These are phyloP conservation scores for Caradrina kadenii DNA, from an alignment of 2,888 invertebrate genomes.

Conservation along the genomic window DNA sequence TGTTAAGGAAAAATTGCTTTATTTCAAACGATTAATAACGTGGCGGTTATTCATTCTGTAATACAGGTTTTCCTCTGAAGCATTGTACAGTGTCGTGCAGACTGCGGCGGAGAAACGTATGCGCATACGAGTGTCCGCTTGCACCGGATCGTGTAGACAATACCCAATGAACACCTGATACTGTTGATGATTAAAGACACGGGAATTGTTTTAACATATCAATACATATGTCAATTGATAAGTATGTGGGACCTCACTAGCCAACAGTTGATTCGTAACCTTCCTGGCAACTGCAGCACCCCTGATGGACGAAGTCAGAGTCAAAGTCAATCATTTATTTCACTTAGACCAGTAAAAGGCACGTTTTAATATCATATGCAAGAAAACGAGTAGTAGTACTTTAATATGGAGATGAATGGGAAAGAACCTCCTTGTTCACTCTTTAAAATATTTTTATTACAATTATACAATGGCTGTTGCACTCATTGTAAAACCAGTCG, in stretches of 20 bases:
- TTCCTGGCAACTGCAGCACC: not conserved
- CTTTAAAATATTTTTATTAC: no score
- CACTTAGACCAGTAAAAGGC: no score
- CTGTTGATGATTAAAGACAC: constrained; percentile 61
- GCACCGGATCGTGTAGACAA: constrained; percentile 60
- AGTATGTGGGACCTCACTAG: constrained; percentile 22
- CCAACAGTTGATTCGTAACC: no score
- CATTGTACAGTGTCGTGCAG: constrained; percentile 14
- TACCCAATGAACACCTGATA: constrained; percentile 63
- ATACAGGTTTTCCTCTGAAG: constrained; percentile 49
- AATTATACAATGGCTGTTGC: not conserved
- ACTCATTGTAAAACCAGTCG: not conserved
- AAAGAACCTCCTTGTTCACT: not conserved
- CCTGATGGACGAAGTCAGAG: constrained; percentile 10
- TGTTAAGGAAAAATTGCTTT: constrained; percentile 27
- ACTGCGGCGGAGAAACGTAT: constrained; percentile 25
- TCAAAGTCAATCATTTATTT: not conserved
- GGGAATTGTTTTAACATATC: constrained; percentile 59
- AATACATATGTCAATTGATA: constrained; percentile 39
- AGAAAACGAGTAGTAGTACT: no score
- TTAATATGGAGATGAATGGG: no score
- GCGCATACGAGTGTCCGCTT: constrained; percentile 54
- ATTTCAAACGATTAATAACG: constrained; percentile 17
- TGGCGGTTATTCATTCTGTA: constrained; percentile 16
- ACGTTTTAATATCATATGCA: no score